Percentiles rank a stretch among this genome's conserved stretches.
phyloP scores from a whole-genome alignment of 2,113 vertebrate species.

The Centropristis striata region DNA sequence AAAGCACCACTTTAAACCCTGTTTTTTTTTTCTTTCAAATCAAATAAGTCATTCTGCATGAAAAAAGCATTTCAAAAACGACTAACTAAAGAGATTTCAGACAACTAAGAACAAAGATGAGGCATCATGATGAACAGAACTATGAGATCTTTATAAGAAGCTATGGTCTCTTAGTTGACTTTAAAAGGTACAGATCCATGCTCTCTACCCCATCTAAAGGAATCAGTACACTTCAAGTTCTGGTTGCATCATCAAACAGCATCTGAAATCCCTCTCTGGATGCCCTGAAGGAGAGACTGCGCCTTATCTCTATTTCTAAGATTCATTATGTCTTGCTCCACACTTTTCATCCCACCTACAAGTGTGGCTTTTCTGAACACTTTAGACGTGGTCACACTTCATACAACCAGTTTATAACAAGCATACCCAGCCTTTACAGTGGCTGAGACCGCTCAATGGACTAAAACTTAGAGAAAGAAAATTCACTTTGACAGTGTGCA shows the following conservation, averaged over 20 bases:
- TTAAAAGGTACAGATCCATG: no score
- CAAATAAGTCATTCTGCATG: no score
- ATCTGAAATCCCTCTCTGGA: neutral
- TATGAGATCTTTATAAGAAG: slow-evolving; percentile 33
- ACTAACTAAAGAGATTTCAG: no score
- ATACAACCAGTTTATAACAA: neutral
- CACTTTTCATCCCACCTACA: neutral
- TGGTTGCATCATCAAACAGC: neutral
- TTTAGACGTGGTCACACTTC: neutral
- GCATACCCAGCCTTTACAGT: neutral
- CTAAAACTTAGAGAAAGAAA: neutral
- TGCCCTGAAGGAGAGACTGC: neutral
- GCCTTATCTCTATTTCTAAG: neutral
- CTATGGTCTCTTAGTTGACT: neutral
- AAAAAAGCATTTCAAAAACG: no score
- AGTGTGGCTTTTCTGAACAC: neutral
- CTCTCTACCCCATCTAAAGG: neutral
- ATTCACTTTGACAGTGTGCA: neutral
- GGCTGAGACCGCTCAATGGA: neutral
- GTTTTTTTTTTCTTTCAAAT: no score
- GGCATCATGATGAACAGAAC: slow-evolving; percentile 31
- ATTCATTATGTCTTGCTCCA: neutral
- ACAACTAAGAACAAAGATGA: neutral
- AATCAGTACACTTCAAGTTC: neutral
- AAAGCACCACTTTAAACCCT: no score